Evolutionary conservation across 2,888 invertebrate species (phyloP).

Genomic region (Oxycera nigricornis): DNA sequence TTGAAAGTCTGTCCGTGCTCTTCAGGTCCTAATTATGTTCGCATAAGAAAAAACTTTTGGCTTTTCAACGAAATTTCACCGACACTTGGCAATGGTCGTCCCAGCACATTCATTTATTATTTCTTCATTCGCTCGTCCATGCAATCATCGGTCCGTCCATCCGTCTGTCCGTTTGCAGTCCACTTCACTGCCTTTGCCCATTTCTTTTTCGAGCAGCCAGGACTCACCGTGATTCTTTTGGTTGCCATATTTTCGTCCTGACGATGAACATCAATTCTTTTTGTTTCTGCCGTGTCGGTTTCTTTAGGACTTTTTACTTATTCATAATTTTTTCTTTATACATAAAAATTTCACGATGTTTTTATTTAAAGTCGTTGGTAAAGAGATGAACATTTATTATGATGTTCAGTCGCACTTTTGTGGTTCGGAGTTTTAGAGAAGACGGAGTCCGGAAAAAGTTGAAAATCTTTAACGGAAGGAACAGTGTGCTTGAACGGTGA

Average conservation of each 20-base stretch:
- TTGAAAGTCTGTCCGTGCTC: slow-evolving; percentile 28
- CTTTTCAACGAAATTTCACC: slow-evolving; percentile 21
- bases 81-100: neutral
- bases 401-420: neutral
- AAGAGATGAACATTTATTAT: slow-evolving; percentile 8
- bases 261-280: neutral
- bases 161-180: neutral
- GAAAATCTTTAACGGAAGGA: too few relatives aligned
- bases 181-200: slow-evolving; percentile 13
- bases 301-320: slow-evolving; percentile 30
- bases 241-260: slow-evolving; percentile 3
- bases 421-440: neutral
- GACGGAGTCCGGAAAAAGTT: too few relatives aligned
- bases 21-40: slow-evolving; percentile 34
- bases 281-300: slow-evolving; percentile 21
- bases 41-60: slow-evolving; percentile 8
- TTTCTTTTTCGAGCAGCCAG: slow-evolving; percentile 2
- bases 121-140: slow-evolving; percentile 4
- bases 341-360: slow-evolving; percentile 26
- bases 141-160: neutral
- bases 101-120: slow-evolving; percentile 12
- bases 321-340: slow-evolving; percentile 28
- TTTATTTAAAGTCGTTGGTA: neutral
- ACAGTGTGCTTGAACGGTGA: too few relatives aligned
- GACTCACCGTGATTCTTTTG: neutral